Conservation (phyloP, 2,888 invertebrate species). For the Agrenia bidenticulata region DNA sequence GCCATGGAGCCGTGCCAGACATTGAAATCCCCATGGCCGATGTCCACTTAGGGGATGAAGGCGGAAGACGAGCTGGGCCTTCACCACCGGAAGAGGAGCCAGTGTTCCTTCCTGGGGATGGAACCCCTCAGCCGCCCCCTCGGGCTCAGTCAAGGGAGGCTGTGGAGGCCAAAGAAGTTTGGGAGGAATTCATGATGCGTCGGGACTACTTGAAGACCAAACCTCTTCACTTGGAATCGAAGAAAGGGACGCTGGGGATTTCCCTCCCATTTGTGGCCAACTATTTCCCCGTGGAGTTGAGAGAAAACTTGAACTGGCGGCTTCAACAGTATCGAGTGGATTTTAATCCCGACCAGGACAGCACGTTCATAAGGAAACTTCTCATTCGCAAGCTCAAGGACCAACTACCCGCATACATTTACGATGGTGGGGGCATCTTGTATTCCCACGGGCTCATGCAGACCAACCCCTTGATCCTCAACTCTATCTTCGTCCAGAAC, state of each 20-base stretch:
- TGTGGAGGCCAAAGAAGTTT: too few species aligned
- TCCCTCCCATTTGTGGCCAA: not conserved
- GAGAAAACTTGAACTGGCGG: not conserved
- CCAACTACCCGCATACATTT: slow-evolving; percentile 6
- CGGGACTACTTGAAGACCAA: too few species aligned
- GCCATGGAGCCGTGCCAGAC: too few species aligned
- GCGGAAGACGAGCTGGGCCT: too few species aligned
- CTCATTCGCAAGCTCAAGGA: not conserved
- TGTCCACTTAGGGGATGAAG: too few species aligned
- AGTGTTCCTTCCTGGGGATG: too few species aligned
- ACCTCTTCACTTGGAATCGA: not conserved
- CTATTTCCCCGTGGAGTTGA: not conserved
- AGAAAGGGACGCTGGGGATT: not conserved
- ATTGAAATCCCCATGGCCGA: too few species aligned
- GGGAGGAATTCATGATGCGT: too few species aligned
- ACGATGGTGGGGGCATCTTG: slow-evolving; percentile 22
- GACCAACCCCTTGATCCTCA: not conserved
- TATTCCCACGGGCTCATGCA: not conserved
- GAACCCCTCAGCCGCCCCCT: too few species aligned
- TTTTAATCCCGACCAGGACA: slow-evolving; percentile 3
- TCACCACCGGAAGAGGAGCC: too few species aligned
- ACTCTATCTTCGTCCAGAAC: slow-evolving; percentile 1
- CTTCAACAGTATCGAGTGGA: slow-evolving; percentile 5
- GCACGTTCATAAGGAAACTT: not conserved
- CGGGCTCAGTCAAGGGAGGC: too few species aligned